Evolutionary conservation across 2,797 vertebrate genomes (phyloP), one percentile per base, ranked within the genome.

Genomic region (Rhinatrema bivittatum): DNA sequence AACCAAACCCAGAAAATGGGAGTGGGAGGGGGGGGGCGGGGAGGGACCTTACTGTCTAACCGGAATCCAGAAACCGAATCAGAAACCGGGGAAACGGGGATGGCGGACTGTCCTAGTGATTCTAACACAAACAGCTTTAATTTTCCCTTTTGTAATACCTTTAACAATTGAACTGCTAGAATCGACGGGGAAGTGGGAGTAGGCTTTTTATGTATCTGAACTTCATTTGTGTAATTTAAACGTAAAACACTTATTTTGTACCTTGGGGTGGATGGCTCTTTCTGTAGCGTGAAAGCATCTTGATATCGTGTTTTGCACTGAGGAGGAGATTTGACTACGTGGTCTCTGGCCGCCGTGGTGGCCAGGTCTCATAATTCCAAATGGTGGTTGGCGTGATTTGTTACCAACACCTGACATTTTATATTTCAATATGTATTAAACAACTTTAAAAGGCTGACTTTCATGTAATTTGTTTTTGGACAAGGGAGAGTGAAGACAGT

Each of bases 301-400:
- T 67, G 61, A 65, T 68, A 45, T 36, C 78, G 50, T 70, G n/a
- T n/a, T 81, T 86, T 86, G 83, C 81, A 84, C 84, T 83, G 75
- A 75, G 45, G 62, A 72, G 44, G 62, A 71, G 60, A 65, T 36
- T 54, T 46, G 72, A 64, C 33, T 62, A 67, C 58, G 57, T 74
- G 64, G 56, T 45, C 70, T 80, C 59, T 70, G 62, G 67, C 72
- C 70, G 64, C 59, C 56, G 56, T 64, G 52, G 49, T 72, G 74
- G 49, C 77, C 66, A 60, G 49, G 60, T 62, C 54, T 39, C 70
- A 55, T 74, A 58, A 74, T 82, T 78, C 50, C 58, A 73, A 70
- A 53, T 54, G 60, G 58, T 73, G 46, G 42, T 76, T 70, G 72
- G 76, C 59, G 42, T 64, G 29, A 70, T 81, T 82, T 81, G 44